These are phyloP conservation scores for Drosophila malerkotliana DNA, from an alignment of 1,140 invertebrate species.

Conservation along the genomic window DNA sequence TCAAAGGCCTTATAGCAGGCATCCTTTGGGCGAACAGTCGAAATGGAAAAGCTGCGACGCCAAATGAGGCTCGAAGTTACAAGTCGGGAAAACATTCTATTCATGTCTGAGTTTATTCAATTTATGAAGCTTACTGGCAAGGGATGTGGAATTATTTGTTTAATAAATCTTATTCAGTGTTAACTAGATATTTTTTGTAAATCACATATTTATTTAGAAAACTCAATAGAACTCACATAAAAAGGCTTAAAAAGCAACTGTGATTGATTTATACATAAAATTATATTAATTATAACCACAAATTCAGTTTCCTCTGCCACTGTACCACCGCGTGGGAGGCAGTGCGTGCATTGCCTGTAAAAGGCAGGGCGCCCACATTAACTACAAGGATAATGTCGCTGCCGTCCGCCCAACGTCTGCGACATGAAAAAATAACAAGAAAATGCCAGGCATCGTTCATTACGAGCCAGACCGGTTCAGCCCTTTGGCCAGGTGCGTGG, in stretches of 20 bases:
- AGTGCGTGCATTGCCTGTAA: slow-evolving; percentile 57
- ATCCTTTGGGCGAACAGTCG: slow-evolving; percentile 7
- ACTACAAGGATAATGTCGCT: slow-evolving; percentile 74
- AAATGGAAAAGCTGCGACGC: not conserved
- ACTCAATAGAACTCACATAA: not conserved
- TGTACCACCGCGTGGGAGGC: slow-evolving; percentile 24
- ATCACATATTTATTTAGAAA: not conserved
- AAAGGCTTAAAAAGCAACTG: too few relatives aligned
- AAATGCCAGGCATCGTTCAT: slow-evolving; percentile 77
- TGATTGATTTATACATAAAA: too few relatives aligned
- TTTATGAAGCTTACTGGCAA: not conserved
- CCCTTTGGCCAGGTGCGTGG: slow-evolving; percentile 50
- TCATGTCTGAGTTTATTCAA: not conserved
- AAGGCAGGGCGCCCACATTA: slow-evolving; percentile 58
- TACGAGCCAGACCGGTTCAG: slow-evolving; percentile 36
- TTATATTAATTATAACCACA: too few relatives aligned
- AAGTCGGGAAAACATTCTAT: slow-evolving; percentile 16
- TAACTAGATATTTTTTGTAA: not conserved
- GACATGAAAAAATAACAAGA: slow-evolving; percentile 76
- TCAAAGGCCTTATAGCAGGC: slow-evolving; percentile 23
- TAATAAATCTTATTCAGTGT: not conserved
- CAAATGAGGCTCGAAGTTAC: not conserved
- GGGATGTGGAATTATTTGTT: too few relatives aligned
- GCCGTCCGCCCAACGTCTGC: slow-evolving; percentile 28
- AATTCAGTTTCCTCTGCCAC: slow-evolving; percentile 12